Conservation (phyloP, 1,140 invertebrate genomes). For the Delia radicum region DNA sequence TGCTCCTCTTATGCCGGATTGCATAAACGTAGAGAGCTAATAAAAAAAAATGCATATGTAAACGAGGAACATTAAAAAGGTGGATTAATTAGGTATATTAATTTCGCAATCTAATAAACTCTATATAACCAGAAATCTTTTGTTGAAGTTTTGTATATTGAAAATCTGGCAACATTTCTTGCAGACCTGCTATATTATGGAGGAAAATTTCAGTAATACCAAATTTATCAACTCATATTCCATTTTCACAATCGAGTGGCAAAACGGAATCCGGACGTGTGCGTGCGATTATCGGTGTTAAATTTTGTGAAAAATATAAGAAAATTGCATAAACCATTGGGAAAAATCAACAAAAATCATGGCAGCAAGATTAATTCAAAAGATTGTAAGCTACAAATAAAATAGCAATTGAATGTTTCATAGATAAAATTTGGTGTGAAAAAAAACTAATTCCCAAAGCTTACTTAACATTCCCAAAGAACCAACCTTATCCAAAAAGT, state of each 20-base stretch:
- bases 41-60: too few species aligned
- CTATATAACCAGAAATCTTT: background rate
- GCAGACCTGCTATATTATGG: background rate
- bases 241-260: conserved; percentile 1
- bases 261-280: conserved; percentile 12
- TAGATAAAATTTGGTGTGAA: conserved; percentile 8
- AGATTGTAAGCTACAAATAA: conserved; percentile 45
- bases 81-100: too few species aligned
- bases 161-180: background rate
- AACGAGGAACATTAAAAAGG: too few species aligned
- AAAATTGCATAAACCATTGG: conserved; percentile 28
- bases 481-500: conserved; percentile 4
- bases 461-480: background rate
- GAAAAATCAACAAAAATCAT: conserved; percentile 31
- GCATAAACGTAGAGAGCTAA: too few species aligned
- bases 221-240: background rate
- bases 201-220: background rate
- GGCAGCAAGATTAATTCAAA: conserved; percentile 55
- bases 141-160: background rate
- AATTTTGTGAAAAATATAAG: conserved; percentile 26
- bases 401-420: background rate
- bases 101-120: too few species aligned
- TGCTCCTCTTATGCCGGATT: too few species aligned
- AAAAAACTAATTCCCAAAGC: background rate
- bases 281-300: conserved; percentile 12